These are phyloP conservation scores for Sebastes cheni DNA, from an alignment of 2,797 vertebrate genomes.

Conservation along the genomic window DNA sequence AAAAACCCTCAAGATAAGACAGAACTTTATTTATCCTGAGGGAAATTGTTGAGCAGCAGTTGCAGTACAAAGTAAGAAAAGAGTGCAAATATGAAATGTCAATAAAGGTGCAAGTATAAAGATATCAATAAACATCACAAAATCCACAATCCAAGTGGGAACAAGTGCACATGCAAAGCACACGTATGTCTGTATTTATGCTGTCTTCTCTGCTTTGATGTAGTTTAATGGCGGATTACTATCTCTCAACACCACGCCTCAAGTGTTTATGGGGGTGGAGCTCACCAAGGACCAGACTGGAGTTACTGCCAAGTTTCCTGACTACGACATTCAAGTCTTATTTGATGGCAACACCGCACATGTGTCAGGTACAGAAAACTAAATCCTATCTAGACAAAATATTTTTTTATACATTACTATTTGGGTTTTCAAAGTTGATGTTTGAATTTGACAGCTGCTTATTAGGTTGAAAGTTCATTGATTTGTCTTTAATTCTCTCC, in stretches of 20 bases:
- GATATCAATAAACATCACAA: no score
- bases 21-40: no score
- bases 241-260: background rate
- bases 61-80: no score
- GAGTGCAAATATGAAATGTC: no score
- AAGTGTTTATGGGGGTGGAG: rapidly evolving
- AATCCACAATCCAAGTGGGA: background rate
- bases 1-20: no score
- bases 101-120: no score
- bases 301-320: background rate
- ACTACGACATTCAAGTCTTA: rapidly evolving
- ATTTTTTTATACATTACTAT: no score
- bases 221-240: background rate
- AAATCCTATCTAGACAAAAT: no score
- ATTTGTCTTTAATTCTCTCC: background rate
- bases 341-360: constrained; percentile 2
- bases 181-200: background rate
- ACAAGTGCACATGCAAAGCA: background rate
- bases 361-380: background rate
- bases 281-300: background rate
- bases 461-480: no score
- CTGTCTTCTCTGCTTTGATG: background rate
- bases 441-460: no score
- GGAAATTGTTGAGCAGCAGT: no score
- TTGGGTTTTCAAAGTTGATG: no score